Evolutionary conservation across 2,888 invertebrate species (phyloP), one percentile per base, ranked within the genome.

Genomic region (Parnassius glacialis): DNA sequence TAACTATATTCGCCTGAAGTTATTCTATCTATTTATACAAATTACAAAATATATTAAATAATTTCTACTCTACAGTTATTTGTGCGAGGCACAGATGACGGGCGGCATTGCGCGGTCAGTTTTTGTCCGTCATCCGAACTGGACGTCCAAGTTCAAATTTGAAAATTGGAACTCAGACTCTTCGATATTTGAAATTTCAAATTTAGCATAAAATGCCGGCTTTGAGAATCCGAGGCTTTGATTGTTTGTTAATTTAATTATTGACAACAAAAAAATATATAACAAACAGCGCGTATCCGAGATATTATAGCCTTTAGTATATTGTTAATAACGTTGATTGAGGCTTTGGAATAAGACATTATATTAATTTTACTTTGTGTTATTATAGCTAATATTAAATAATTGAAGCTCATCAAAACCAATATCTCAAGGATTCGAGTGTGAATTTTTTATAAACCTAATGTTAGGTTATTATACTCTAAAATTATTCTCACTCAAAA

Each of bases 71-170:
- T 64, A 79, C 34, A 9, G 16, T 5, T 59, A 60, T 57, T 70
- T 12, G 52, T 87, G 78, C 80, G 63, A 74, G 41, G 47, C 71
- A 79, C 87, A 88, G 88, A 90, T 90, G 90, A 89, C 90, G 85
- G 78, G 78, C 83, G 79, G 82, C 87, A 85, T 80, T 83, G 87
- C 87, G 87, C 80, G 88, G 86, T 87, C 81, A 88, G 85, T 91
- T 91, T 91, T 91, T 91, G 90, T 81, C 72, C 86, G 79, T 84
- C 88, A 87, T 86, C 85, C 84, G 76, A 88, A 89, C 90, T 90
- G 90, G 90, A 89, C 90, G 88, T 84, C 85, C 90, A 90, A 89
- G 90, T 90, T 90, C 90, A 90, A 90, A 90, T 90, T 90, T 88
- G 88, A 90, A 90, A 90, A 91, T 90, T 88, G 87, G 85, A 87